Conservation (phyloP, 1,140 invertebrate genomes). For the Leptopilina boulardi region DNA sequence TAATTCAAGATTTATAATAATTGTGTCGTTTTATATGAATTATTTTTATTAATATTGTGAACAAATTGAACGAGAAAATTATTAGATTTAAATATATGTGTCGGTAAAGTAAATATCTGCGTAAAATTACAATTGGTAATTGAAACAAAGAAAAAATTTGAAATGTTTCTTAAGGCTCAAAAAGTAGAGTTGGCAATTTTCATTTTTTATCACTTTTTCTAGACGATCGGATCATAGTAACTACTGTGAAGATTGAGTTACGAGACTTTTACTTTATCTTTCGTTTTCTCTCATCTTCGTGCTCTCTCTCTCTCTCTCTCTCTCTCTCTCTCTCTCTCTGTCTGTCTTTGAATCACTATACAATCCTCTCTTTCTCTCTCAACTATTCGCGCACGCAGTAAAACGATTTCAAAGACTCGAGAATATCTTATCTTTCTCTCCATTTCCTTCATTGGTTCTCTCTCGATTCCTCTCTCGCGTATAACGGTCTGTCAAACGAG, state of each 20-base stretch:
- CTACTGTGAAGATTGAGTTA: conserved; percentile 7
- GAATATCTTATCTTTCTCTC: conserved; percentile 10
- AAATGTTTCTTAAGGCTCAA: neutral
- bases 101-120: too few species aligned
- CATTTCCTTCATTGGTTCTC: conserved; percentile 31
- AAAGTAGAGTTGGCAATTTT: conserved; percentile 13
- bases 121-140: too few species aligned
- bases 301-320: neutral
- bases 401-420: neutral
- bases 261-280: neutral
- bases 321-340: neutral
- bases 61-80: too few species aligned
- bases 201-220: conserved; percentile 1
- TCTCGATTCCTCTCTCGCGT: conserved; percentile 18
- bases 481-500: conserved; percentile 32
- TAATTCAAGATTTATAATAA: too few species aligned
- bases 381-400: neutral
- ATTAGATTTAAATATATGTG: too few species aligned
- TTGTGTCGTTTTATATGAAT: too few species aligned
- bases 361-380: too few species aligned
- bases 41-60: too few species aligned
- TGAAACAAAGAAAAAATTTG: neutral
- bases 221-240: neutral
- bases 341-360: neutral
- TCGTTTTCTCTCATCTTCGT: neutral